Conservation (phyloP, 2,888 invertebrate species). For the Artemia sinica region DNA sequence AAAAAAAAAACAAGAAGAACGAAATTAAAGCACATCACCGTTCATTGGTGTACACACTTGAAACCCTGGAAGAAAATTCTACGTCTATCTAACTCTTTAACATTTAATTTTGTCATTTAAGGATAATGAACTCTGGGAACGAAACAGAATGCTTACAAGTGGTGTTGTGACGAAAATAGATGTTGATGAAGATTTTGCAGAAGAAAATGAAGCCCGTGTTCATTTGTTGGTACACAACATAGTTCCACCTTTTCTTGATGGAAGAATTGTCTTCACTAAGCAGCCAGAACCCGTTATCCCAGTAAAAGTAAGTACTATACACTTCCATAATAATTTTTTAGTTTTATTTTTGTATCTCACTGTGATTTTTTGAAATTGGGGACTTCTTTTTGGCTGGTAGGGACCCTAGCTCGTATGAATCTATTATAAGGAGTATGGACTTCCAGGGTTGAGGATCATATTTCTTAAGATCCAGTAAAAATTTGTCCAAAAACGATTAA, state of each 20-base stretch:
- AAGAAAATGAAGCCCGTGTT: conserved; percentile 82
- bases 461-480: no score
- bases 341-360: no score
- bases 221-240: conserved; percentile 94
- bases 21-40: background rate
- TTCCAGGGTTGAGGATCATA: no score
- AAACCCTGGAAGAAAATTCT: background rate
- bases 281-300: conserved; percentile 98
- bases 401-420: no score
- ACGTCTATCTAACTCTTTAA: no score
- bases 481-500: no score
- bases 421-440: no score
- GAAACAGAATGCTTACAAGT: conserved; percentile 87
- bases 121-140: conserved; percentile 97
- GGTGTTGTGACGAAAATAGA: conserved; percentile 79
- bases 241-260: conserved; percentile 95
- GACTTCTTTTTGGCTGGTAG: no score
- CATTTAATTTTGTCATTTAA: conserved; percentile 27
- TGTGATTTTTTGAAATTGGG: no score
- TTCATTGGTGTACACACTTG: background rate
- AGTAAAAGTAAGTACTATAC: conserved; percentile 40
- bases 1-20: no score
- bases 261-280: conserved; percentile 94
- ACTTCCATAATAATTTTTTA: no score
- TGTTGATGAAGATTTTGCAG: conserved; percentile 81